Conservation (phyloP, 23 tunicate species). For the Trididemnum clinides region DNA sequence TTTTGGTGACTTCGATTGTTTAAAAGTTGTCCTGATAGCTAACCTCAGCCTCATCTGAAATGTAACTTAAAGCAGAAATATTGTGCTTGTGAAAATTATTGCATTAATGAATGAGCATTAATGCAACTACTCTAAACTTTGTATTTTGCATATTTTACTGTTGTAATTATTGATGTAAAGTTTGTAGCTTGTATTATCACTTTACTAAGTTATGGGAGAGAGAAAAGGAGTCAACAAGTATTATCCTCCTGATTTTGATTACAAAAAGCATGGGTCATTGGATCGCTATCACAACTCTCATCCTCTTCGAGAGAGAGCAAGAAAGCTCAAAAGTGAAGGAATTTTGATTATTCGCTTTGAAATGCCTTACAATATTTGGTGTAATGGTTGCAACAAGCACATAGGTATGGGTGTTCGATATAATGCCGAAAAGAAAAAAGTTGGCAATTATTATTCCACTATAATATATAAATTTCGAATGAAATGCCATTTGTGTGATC, state of each 20-base stretch:
- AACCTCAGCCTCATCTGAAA: no score
- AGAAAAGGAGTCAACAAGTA: slow-evolving; percentile 89
- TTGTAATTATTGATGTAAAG: no score
- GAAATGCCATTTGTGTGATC: slow-evolving; percentile 93
- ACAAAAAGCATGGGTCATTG: slow-evolving; percentile 83
- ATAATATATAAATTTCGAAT: slow-evolving; percentile 90
- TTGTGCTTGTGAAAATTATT: no score
- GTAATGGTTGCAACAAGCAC: slow-evolving; percentile 86
- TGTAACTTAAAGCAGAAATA: no score
- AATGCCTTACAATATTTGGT: slow-evolving; percentile 98
- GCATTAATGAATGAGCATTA: no score
- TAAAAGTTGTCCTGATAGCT: no score
- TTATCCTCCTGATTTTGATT: slow-evolving; percentile 93
- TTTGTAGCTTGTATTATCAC: no score
- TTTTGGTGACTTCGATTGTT: no score
- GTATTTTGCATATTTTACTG: no score
- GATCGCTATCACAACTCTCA: slow-evolving; percentile 84
- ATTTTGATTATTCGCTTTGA: slow-evolving; percentile 92
- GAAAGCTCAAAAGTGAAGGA: slow-evolving; percentile 45
- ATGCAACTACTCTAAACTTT: no score
- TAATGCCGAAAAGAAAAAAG: slow-evolving; percentile 93
- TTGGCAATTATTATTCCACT: slow-evolving; percentile 91
- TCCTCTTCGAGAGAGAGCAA: slow-evolving; percentile 80
- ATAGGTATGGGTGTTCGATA: slow-evolving; percentile 97
- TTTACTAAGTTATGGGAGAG: slow-evolving; percentile 55